Percentiles rank a stretch among this genome's conserved stretches.
phyloP scores from a whole-genome alignment of 2,113 vertebrate genomes.

The Dromiciops gliroides region DNA sequence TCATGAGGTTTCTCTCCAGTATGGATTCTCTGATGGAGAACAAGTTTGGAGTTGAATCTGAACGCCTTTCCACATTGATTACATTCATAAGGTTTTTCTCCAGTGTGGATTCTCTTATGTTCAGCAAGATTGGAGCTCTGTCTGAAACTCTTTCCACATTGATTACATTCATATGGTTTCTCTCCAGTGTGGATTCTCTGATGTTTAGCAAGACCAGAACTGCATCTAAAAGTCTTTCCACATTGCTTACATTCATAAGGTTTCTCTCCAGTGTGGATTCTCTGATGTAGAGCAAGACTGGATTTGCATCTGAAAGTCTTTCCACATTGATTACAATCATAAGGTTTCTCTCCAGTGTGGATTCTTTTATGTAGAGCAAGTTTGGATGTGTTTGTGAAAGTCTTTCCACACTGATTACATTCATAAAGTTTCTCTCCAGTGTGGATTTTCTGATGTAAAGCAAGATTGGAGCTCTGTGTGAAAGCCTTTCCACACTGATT shows the following conservation, averaged over 20 bases:
- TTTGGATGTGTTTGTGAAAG: neutral
- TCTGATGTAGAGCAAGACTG: neutral
- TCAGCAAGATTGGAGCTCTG: neutral
- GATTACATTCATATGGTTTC: neutral
- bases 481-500: neutral
- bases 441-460: neutral
- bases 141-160: neutral
- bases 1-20: neutral
- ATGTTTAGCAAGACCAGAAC: neutral
- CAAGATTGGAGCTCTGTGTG: neutral
- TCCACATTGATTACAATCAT: neutral
- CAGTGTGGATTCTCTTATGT: neutral
- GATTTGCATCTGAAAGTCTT: neutral
- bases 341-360: neutral
- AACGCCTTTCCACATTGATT: neutral
- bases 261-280: neutral
- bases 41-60: neutral
- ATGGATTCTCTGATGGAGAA: neutral
- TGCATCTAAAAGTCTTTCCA: neutral
- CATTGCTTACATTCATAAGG: neutral
- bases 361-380: neutral
- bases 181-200: neutral
- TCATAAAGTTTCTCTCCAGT: neutral
- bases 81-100: neutral
- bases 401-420: neutral